A percentile compares a stretch with the other conserved stretches of the same genome.
Evolutionary conservation across 2,113 vertebrate species (phyloP).

Genomic region (Petrocephalus zakoni): DNA sequence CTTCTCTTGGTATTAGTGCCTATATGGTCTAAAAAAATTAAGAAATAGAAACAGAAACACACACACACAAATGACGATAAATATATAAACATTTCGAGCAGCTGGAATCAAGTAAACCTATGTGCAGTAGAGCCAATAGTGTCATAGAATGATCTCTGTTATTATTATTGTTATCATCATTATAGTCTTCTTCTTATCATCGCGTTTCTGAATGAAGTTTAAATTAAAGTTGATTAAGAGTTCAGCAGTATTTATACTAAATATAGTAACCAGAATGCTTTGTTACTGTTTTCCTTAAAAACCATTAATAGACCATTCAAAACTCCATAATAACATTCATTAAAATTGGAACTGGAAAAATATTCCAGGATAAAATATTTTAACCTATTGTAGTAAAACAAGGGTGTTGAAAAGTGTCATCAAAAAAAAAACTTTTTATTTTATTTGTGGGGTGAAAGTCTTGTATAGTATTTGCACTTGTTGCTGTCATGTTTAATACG

Average conservation of each 20-base stretch:
- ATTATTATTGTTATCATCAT: background rate
- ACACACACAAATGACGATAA: too few species aligned
- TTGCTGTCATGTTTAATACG: background rate
- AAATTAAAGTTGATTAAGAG: background rate
- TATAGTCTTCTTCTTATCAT: background rate
- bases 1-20: too few species aligned
- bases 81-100: too few species aligned
- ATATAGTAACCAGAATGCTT: background rate
- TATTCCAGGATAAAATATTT: background rate
- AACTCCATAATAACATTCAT: background rate
- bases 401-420: background rate
- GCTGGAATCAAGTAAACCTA: too few species aligned
- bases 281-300: background rate
- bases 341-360: background rate
- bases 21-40: too few species aligned
- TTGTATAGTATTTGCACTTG: background rate
- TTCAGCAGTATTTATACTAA: background rate
- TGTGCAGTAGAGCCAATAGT: too few species aligned
- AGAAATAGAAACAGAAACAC: too few species aligned
- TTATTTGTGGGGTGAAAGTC: background rate
- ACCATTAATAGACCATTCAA: background rate
- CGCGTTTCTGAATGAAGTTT: background rate
- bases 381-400: background rate
- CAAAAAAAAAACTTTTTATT: background rate
- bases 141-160: background rate